phyloP scores from a whole-genome alignment of 2,888 invertebrate genomes.

The Liposcelis brunnea region DNA sequence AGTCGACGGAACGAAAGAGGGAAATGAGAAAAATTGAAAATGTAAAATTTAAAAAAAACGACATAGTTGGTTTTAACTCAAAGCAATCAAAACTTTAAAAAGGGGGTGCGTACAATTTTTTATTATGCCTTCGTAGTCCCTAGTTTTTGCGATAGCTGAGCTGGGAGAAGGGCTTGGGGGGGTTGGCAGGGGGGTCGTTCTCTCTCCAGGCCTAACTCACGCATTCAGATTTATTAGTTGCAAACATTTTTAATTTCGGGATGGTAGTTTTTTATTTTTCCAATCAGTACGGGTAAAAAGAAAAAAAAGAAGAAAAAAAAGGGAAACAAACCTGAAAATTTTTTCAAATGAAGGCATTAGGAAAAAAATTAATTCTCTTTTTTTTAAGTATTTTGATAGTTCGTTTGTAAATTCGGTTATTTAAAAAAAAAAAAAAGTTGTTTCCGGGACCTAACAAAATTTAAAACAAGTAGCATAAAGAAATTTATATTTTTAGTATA shows the following conservation, averaged over 20 bases:
- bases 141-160: conserved; percentile 9
- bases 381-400: no score
- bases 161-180: conserved; percentile 4
- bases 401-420: no score
- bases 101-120: conserved; percentile 10
- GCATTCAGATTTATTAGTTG: conserved; percentile 9
- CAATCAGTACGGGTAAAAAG: conserved; percentile 6
- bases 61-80: conserved; percentile 4
- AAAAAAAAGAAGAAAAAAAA: no score
- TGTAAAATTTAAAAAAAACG: conserved; percentile 9
- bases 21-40: conserved; percentile 3
- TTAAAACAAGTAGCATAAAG: no score
- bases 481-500: no score
- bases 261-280: conserved; percentile 7
- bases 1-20: not conserved
- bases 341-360: no score
- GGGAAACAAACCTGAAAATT: no score
- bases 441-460: no score
- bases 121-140: conserved; percentile 9
- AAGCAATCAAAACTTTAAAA: conserved; percentile 9
- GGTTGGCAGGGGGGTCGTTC: not conserved
- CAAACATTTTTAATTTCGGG: conserved; percentile 9
- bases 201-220: not conserved
- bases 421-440: no score
- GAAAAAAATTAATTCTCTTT: no score